Conservation (phyloP, 2,888 invertebrate genomes). For the Lasioglossum morio region DNA sequence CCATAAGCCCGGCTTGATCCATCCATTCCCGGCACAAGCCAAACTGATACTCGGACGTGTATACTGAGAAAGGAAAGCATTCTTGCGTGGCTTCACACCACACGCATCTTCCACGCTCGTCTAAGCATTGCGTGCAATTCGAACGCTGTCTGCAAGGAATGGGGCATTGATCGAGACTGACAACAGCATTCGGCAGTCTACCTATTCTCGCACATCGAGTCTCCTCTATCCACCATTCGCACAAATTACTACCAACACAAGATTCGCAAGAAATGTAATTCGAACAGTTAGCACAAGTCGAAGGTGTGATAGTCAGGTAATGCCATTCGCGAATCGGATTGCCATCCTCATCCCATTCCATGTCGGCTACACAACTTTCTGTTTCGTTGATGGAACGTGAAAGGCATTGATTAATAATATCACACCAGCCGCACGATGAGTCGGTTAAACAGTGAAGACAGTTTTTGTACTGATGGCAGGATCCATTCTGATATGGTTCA, state of each 20-base stretch:
- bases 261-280: slow-evolving; percentile 95
- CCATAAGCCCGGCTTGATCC: slow-evolving; percentile 89
- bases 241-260: slow-evolving; percentile 90
- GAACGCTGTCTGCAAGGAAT: slow-evolving; percentile 91
- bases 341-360: slow-evolving; percentile 86
- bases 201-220: slow-evolving; percentile 94
- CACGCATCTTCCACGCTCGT: slow-evolving; percentile 94
- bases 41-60: slow-evolving; percentile 97
- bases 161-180: slow-evolving; percentile 90
- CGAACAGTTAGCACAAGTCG: slow-evolving; percentile 94
- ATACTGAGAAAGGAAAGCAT: slow-evolving; percentile 98
- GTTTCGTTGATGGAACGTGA: slow-evolving; percentile 89
- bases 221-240: slow-evolving; percentile 97
- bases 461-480: slow-evolving; percentile 91
- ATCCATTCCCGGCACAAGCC: slow-evolving; percentile 97
- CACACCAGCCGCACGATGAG: slow-evolving; percentile 97
- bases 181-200: slow-evolving; percentile 88
- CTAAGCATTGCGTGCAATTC: slow-evolving; percentile 93
- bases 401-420: slow-evolving; percentile 89
- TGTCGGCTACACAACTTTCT: slow-evolving; percentile 86
- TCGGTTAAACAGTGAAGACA: slow-evolving; percentile 95
- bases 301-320: slow-evolving; percentile 92
- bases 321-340: slow-evolving; percentile 88
- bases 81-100: slow-evolving; percentile 97
- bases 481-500: slow-evolving; percentile 94